Conservation (phyloP, 2,113 vertebrate genomes). For the Chaetorhynchus papuensis region DNA sequence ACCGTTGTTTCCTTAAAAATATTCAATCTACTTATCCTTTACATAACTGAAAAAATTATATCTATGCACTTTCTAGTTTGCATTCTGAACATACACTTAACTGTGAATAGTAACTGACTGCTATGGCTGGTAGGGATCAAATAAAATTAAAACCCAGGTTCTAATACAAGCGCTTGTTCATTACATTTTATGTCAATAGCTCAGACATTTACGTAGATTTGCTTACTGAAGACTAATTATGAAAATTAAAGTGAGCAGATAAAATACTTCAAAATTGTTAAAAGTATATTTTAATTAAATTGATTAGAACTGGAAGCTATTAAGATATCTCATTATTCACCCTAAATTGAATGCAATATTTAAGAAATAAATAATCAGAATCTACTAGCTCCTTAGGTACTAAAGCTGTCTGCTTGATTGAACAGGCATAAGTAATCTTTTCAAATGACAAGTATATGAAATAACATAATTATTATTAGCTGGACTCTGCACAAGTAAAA, state of each 20-base stretch:
- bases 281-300: background rate
- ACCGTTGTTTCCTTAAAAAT: background rate
- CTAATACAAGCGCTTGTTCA: background rate
- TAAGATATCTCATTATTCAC: background rate
- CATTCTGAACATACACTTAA: background rate
- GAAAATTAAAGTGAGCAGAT: background rate
- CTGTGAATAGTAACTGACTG: background rate
- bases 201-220: background rate
- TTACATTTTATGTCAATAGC: background rate
- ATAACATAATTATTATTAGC: background rate
- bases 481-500: background rate
- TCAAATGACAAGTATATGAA: background rate
- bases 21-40: background rate
- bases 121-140: background rate
- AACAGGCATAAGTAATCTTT: background rate
- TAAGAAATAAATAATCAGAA: background rate
- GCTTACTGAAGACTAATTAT: background rate
- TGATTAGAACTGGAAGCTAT: background rate
- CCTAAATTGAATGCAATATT: background rate
- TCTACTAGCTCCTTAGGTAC: background rate
- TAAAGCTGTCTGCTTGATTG: background rate
- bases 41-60: background rate
- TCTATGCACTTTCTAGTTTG: background rate
- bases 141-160: background rate
- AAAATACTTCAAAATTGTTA: background rate